Evolutionary conservation across 1,140 invertebrate genomes (phyloP).

Genomic region (Bicyclus anynana): DNA sequence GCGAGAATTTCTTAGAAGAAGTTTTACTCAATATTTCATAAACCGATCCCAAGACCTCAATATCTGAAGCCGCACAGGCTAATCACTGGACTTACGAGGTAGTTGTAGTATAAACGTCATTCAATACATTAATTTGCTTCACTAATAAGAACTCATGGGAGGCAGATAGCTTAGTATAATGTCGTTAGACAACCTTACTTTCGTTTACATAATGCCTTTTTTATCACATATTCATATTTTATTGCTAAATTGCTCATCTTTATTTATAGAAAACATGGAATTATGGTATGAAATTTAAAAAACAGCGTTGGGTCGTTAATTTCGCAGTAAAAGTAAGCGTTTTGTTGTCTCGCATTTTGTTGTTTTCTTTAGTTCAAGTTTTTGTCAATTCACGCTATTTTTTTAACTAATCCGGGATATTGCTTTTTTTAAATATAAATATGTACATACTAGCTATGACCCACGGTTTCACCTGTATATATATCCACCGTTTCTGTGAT

Average conservation of each 20-base stretch:
- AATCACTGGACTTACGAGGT: no score
- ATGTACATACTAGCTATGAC: no score
- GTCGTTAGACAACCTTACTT: constrained; percentile 39
- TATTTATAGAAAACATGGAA: constrained; percentile 4
- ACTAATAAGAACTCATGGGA: neutral
- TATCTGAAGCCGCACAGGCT: no score
- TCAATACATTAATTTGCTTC: neutral
- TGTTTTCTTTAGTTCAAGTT: no score
- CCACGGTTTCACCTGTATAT: no score
- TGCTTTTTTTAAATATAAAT: no score
- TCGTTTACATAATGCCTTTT: constrained; percentile 48
- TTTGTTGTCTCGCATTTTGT: neutral
- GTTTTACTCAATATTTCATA: no score
- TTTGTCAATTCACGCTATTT: no score
- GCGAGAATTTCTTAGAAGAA: no score
- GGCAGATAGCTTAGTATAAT: neutral
- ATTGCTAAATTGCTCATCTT: neutral
- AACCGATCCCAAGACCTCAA: no score
- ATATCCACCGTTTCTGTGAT: no score
- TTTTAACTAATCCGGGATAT: no score
- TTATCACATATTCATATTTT: constrained; percentile 2
- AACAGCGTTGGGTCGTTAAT: neutral
- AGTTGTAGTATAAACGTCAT: neutral
- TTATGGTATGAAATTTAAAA: neutral
- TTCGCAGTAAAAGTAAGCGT: neutral